These are phyloP conservation scores for Hemibagrus guttatus DNA, from an alignment of 2,797 vertebrate genomes.

Conservation along the genomic window DNA sequence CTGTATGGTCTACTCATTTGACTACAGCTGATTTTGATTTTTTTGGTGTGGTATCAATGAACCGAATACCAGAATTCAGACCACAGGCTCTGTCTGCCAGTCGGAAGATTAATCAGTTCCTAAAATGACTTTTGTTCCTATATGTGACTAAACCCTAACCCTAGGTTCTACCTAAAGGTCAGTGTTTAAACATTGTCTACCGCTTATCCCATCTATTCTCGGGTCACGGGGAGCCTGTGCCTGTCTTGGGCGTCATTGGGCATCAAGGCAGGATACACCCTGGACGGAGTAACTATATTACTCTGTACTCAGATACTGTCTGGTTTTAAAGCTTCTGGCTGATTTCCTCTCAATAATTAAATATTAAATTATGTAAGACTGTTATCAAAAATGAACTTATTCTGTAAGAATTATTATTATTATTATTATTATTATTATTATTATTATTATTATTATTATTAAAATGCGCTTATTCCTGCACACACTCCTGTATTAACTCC, in stretches of 20 bases:
- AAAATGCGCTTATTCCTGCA: not conserved
- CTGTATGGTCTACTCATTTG: not conserved
- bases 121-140: not conserved
- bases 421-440: too few relatives aligned
- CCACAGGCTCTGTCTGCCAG: too few relatives aligned
- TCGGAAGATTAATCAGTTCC: not conserved
- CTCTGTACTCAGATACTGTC: not conserved
- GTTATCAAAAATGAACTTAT: not conserved
- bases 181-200: too few relatives aligned
- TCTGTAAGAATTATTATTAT: not conserved
- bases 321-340: not conserved
- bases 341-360: not conserved
- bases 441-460: not conserved
- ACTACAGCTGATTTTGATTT: not conserved
- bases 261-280: too few relatives aligned
- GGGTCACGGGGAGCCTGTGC: too few relatives aligned
- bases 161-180: not conserved
- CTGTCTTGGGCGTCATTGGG: too few relatives aligned
- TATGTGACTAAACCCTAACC: too few relatives aligned
- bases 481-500: not conserved
- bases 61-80: too few relatives aligned
- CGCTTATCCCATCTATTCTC: too few relatives aligned
- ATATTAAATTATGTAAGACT: not conserved
- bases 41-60: not conserved
- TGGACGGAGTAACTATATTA: too few relatives aligned